These are phyloP conservation scores for Lycodopsis pacificus DNA, from an alignment of 2,797 vertebrate genomes.

Conservation along the genomic window DNA sequence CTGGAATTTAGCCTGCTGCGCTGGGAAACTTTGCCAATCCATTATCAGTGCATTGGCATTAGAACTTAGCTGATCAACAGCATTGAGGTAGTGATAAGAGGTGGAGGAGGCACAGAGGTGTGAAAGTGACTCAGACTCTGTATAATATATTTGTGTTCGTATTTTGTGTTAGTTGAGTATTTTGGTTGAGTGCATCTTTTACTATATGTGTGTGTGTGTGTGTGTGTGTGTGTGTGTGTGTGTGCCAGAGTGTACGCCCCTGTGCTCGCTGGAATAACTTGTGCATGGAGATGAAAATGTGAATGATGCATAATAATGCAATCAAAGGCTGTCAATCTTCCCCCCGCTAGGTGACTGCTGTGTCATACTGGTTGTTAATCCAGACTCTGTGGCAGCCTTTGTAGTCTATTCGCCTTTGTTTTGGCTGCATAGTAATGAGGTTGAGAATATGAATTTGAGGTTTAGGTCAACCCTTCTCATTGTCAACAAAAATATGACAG, in stretches of 20 bases:
- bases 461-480: conserved; percentile 56
- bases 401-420: conserved; percentile 64
- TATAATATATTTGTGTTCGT: conserved; percentile 17
- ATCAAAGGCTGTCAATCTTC: conserved; percentile 75
- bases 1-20: conserved; percentile 44
- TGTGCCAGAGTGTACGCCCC: conserved; percentile 2
- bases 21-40: conserved; percentile 47
- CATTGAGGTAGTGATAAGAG: conserved; percentile 30
- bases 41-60: conserved; percentile 35
- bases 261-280: conserved; percentile 36
- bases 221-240: conserved; percentile 13
- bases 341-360: conserved; percentile 56
- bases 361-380: conserved; percentile 64
- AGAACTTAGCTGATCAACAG: conserved; percentile 39
- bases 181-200: not conserved
- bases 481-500: conserved; percentile 42
- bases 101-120: conserved; percentile 33
- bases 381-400: conserved; percentile 65
- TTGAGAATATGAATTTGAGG: conserved; percentile 55
- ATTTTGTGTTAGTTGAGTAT: conserved; percentile 8
- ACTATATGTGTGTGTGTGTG: conserved; percentile 5
- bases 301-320: conserved; percentile 76
- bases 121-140: conserved; percentile 34
- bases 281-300: conserved; percentile 53
- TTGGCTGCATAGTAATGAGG: conserved; percentile 65